These are phyloP conservation scores for Pholis gunnellus DNA, from an alignment of 2,113 vertebrate genomes.

Conservation along the genomic window DNA sequence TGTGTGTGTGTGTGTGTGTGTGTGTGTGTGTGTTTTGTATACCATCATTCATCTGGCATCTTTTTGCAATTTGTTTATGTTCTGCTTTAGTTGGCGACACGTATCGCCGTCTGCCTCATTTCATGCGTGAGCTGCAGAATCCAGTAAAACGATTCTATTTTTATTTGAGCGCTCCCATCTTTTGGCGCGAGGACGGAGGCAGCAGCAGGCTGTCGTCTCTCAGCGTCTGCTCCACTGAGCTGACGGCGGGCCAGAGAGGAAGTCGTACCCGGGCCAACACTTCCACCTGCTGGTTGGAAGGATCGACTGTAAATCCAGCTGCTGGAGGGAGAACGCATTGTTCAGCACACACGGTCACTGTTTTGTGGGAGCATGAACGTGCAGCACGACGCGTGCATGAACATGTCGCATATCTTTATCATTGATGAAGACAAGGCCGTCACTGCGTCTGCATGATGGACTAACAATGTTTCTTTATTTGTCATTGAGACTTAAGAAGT, in stretches of 20 bases:
- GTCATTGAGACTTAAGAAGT: too few relatives aligned
- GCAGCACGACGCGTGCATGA: too few relatives aligned
- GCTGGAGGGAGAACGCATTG: too few relatives aligned
- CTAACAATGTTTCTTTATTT: too few relatives aligned
- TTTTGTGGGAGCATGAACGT: too few relatives aligned
- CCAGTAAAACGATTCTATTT: not conserved
- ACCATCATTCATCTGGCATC: not conserved
- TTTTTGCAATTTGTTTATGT: not conserved
- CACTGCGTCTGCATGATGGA: too few relatives aligned
- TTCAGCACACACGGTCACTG: too few relatives aligned
- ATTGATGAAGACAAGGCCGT: too few relatives aligned
- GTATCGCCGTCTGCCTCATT: not conserved
- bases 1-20: constrained; percentile 12
- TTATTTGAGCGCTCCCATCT: not conserved
- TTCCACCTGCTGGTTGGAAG: constrained; percentile 58
- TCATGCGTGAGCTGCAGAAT: not conserved
- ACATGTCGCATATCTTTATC: too few relatives aligned
- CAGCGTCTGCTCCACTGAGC: constrained; percentile 16
- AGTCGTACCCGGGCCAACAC: not conserved
- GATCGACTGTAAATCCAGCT: not conserved
- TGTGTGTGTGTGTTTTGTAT: too few relatives aligned
- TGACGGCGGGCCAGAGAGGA: not conserved
- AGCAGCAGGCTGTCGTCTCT: constrained; percentile 15
- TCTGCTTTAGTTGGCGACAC: not conserved
- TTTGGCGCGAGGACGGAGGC: not conserved